Conservation (phyloP, 2,113 vertebrate species). For the Sminthopsis crassicaudata region DNA sequence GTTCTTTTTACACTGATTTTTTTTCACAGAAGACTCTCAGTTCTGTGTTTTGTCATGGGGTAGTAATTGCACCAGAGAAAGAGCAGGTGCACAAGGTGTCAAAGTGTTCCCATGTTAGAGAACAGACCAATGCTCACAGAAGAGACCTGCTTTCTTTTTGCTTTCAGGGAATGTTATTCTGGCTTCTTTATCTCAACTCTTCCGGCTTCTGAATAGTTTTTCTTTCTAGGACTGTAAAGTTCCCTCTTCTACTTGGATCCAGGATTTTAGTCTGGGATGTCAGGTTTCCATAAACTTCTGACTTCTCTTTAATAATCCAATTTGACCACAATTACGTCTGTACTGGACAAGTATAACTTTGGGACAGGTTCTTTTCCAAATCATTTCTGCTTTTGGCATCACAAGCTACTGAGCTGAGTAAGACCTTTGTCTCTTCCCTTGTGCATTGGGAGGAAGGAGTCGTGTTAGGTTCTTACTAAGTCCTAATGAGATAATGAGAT, state of each 20-base stretch:
- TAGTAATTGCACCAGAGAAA: no score
- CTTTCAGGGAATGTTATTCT: background rate
- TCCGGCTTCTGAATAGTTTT: background rate
- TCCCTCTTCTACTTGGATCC: background rate
- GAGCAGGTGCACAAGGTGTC: no score
- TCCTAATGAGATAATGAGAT: no score
- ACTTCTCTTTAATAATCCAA: background rate
- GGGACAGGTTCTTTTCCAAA: background rate
- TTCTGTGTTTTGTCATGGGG: no score
- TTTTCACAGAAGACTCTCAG: no score
- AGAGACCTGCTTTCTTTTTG: background rate
- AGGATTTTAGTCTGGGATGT: background rate
- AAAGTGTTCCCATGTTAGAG: no score
- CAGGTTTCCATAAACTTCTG: background rate
- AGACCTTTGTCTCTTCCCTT: background rate
- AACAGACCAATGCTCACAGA: fast-evolving
- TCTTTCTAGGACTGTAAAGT: background rate
- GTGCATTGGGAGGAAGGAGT: background rate
- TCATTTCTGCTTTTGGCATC: background rate
- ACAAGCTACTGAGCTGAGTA: background rate
- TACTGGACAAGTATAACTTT: background rate
- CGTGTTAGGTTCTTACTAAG: no score
- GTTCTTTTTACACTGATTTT: no score
- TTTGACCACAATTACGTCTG: background rate
- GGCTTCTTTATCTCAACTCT: background rate